These are phyloP conservation scores for Perithous albicinctus DNA, from an alignment of 2,888 invertebrate species.

Conservation along the genomic window DNA sequence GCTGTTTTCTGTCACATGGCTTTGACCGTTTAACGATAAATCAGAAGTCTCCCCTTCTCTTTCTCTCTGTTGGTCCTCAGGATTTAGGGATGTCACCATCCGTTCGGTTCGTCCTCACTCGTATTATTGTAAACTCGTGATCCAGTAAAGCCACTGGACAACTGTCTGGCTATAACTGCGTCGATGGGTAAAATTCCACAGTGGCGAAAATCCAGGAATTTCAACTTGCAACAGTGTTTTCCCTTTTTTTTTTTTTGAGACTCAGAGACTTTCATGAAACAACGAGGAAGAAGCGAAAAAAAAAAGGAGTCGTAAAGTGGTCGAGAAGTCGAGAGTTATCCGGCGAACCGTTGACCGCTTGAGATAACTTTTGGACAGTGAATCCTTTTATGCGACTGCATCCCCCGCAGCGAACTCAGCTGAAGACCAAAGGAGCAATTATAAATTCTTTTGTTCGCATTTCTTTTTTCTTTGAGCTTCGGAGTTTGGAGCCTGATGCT, in stretches of 20 bases:
- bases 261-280: conserved; percentile 7
- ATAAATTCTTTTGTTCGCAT: conserved; percentile 59
- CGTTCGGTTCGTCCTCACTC: conserved; percentile 39
- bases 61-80: background rate
- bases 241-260: background rate
- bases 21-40: conserved; percentile 73
- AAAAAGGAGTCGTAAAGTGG: conserved; percentile 17
- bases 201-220: conserved; percentile 17
- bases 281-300: background rate
- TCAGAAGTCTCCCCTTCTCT: conserved; percentile 66
- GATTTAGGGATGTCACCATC: conserved; percentile 24
- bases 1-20: conserved; percentile 50
- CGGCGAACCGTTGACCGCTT: conserved; percentile 20
- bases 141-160: background rate
- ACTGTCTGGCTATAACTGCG: background rate
- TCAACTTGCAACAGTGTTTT: background rate
- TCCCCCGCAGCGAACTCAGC: conserved; percentile 40
- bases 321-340: conserved; percentile 26
- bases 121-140: conserved; percentile 23
- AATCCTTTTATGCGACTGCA: conserved; percentile 52
- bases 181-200: background rate
- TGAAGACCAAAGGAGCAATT: conserved; percentile 58
- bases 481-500: background rate
- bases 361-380: conserved; percentile 38
- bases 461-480: background rate